These are phyloP conservation scores for Drosophila atroscutellata DNA, from an alignment of 2,888 invertebrate species.

Conservation along the genomic window DNA sequence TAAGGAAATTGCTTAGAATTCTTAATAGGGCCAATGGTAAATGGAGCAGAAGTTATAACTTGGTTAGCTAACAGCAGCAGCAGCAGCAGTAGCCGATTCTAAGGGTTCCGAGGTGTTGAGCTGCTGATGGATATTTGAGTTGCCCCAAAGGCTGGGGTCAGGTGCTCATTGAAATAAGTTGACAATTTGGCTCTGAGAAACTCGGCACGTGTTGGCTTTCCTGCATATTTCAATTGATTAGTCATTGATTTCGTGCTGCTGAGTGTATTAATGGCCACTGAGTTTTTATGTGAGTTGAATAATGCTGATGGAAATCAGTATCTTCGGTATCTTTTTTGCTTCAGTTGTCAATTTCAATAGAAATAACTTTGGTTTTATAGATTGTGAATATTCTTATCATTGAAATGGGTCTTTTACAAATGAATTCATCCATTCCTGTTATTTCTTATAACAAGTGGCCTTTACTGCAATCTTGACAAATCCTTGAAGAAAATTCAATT, in stretches of 20 bases:
- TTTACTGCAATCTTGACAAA: not conserved
- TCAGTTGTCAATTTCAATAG: slow-evolving; percentile 17
- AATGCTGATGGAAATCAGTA: slow-evolving; percentile 7
- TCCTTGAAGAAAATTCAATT: not conserved
- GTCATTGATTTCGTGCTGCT: slow-evolving; percentile 40
- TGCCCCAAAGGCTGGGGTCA: slow-evolving; percentile 18
- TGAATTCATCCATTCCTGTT: not conserved
- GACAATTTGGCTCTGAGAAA: slow-evolving; percentile 41
- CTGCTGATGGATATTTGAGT: slow-evolving; percentile 63
- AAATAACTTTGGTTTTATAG: not conserved
- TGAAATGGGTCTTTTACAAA: not conserved
- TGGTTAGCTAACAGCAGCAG: slow-evolving; percentile 1
- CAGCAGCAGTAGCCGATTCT: slow-evolving; percentile 7
- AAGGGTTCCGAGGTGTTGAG: slow-evolving; percentile 62
- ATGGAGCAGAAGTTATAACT: slow-evolving; percentile 71
- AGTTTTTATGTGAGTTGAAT: slow-evolving; percentile 19
- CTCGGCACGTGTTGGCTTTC: slow-evolving; percentile 37
- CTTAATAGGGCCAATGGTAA: slow-evolving; percentile 63
- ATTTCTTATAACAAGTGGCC: not conserved
- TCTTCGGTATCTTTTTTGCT: slow-evolving; percentile 10
- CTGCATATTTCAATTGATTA: slow-evolving; percentile 56
- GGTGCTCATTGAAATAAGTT: slow-evolving; percentile 58
- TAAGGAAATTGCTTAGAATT: slow-evolving; percentile 78
- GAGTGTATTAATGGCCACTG: slow-evolving; percentile 31
- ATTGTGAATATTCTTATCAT: not conserved